Conservation (phyloP, 2,888 invertebrate species). For the Plagodis pulveraria region DNA sequence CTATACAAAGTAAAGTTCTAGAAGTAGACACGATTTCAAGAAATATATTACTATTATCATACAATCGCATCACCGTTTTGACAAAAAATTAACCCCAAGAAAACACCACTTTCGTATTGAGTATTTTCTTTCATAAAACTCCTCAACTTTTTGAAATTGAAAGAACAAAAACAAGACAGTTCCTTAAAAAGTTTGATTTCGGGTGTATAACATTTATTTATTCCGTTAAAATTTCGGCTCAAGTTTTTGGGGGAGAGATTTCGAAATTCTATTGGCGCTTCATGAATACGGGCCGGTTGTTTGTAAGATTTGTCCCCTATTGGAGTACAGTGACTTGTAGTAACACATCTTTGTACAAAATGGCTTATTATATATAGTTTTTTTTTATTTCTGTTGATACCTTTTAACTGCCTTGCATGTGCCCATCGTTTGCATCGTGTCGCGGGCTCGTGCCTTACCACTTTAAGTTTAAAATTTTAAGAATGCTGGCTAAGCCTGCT, state of each 20-base stretch:
- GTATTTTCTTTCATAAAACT: constrained; percentile 25
- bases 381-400: no score
- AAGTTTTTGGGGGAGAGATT: constrained; percentile 37
- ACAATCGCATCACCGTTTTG: background rate
- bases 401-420: no score
- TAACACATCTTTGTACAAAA: constrained; percentile 1
- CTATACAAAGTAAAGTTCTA: background rate
- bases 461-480: no score
- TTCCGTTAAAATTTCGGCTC: constrained; percentile 13
- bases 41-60: background rate
- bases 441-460: no score
- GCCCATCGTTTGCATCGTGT: no score
- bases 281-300: constrained; percentile 44
- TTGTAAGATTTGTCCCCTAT: constrained; percentile 26
- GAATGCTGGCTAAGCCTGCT: no score
- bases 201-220: constrained; percentile 12
- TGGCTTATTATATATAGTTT: no score
- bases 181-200: constrained; percentile 4
- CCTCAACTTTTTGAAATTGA: constrained; percentile 7
- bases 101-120: constrained; percentile 1
- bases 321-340: constrained; percentile 1
- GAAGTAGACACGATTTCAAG: background rate
- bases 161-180: constrained; percentile 15
- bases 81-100: constrained; percentile 15
- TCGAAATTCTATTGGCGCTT: constrained; percentile 43